Evolutionary conservation across 1,140 invertebrate genomes (phyloP), one percentile per base, ranked within the genome.

Genomic region (Maniola jurtina): DNA sequence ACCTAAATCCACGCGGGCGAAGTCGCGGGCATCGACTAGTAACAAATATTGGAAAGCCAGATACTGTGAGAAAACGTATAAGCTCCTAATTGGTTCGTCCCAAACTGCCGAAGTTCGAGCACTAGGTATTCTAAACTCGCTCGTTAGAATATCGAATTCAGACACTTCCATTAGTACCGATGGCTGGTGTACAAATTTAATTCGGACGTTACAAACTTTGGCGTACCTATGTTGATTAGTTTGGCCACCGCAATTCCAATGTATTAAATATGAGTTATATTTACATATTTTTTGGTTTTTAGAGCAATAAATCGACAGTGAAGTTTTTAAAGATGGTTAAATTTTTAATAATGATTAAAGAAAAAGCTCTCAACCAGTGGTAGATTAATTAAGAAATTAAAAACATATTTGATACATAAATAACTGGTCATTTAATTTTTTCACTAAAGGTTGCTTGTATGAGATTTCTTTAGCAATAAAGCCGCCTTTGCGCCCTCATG

Each of bases 151-250:
- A 70, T 75, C 66, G 66, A 60, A 66, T 68, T 64, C 70, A 68
- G 69, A 69, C 66, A 54, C 55, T 73, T 69, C 64, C 69, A 71
- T 71, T 73, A 70, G 71, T 65, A 52, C 14, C 25, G 60, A 71
- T 71, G 73, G 57, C 48, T 40, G 47, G 63, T 66, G 50, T 71
- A 59, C 63, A 71, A 72, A 72, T 72, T 77, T 75, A 77, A 77
- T 52, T 77, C 74, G 67, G 68, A 56, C 60, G 6, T 48, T 55
- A 42, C 58, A 48, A 71, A 70, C 69, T 73, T 71, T 52, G 6
- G 48, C 14, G 2, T 25, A 45, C 55, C 16, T 25, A 50, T 68
- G 61, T 35, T 55, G 56, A 64, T 62, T 68, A 57, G 70, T 68
- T 61, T 36, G 45, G 48, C 40, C 48, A 5, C 1, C 6, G 38